A percentile compares a stretch with the other conserved stretches of the same genome.
Evolutionary conservation across 2,797 vertebrate species (phyloP).

Genomic region (Caiman crocodilus): DNA sequence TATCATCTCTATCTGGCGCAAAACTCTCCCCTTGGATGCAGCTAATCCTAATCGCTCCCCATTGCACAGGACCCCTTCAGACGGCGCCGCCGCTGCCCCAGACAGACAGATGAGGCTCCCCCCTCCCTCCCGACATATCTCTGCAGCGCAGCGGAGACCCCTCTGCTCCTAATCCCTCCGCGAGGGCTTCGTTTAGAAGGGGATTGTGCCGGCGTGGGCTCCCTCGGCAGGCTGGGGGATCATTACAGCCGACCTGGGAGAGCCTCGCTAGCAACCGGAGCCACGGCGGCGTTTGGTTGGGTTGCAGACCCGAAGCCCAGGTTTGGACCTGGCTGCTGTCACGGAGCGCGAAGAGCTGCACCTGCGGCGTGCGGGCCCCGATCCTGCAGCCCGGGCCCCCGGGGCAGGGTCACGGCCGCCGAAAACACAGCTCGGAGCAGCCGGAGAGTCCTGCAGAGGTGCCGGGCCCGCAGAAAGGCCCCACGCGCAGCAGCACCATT

Average conservation of each 20-base stretch:
- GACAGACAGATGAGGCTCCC: slow-evolving; percentile 34
- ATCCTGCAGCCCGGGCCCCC: neutral
- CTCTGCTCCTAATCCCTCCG: slow-evolving; percentile 39
- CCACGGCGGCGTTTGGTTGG: too few relatives aligned
- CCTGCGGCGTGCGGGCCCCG: neutral
- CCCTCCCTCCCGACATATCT: slow-evolving; percentile 42
- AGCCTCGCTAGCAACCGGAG: slow-evolving; percentile 10
- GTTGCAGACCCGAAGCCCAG: too few relatives aligned
- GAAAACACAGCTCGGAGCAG: neutral
- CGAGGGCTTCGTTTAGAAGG: slow-evolving; percentile 63
- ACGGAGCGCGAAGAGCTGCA: too few relatives aligned
- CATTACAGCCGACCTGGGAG: slow-evolving; percentile 38
- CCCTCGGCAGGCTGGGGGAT: neutral
- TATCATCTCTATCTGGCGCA: slow-evolving; percentile 65
- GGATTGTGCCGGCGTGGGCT: slow-evolving; percentile 64
- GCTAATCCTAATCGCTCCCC: slow-evolving; percentile 71
- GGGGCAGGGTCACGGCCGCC: too few relatives aligned
- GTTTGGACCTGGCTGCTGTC: too few relatives aligned
- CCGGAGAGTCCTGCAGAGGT: neutral
- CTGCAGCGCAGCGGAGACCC: slow-evolving; percentile 39
- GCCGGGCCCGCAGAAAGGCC: neutral
- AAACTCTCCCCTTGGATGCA: slow-evolving; percentile 66
- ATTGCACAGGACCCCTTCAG: slow-evolving; percentile 53
- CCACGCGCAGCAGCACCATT: too few relatives aligned
- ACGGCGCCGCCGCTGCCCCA: slow-evolving; percentile 15